Conservation (phyloP, 1,140 invertebrate species). For the Aporrectodea caliginosa region DNA sequence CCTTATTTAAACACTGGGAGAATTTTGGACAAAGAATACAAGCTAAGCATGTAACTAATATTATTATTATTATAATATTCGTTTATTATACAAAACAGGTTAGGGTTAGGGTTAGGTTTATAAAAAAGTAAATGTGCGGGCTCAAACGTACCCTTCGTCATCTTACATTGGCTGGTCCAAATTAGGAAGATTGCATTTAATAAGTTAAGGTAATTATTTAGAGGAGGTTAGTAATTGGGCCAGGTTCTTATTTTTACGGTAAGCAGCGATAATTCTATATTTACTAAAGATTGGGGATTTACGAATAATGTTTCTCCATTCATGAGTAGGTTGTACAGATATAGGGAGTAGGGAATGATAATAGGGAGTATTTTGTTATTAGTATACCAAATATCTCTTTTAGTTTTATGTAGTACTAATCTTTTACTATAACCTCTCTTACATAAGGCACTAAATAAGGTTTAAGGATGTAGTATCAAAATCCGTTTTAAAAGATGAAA, state of each 20-base stretch:
- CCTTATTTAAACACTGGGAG: too few relatives aligned
- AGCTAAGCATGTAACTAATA: too few relatives aligned
- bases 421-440: not conserved
- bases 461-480: not conserved
- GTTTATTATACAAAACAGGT: too few relatives aligned
- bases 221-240: not conserved
- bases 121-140: not conserved
- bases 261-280: not conserved
- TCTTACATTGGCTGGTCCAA: too few relatives aligned
- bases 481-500: not conserved
- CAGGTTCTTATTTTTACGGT: not conserved
- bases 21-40: too few relatives aligned
- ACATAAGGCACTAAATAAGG: not conserved
- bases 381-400: not conserved
- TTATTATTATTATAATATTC: too few relatives aligned
- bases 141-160: not conserved
- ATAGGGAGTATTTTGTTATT: not conserved
- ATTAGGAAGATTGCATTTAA: too few relatives aligned
- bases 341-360: not conserved
- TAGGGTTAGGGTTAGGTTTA: conserved; percentile 35
- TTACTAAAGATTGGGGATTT: not conserved
- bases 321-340: not conserved
- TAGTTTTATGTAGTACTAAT: not conserved
- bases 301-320: not conserved
- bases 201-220: not conserved